phyloP scores from a whole-genome alignment of 2,888 invertebrate species.

The Podotricha telesiphe region DNA sequence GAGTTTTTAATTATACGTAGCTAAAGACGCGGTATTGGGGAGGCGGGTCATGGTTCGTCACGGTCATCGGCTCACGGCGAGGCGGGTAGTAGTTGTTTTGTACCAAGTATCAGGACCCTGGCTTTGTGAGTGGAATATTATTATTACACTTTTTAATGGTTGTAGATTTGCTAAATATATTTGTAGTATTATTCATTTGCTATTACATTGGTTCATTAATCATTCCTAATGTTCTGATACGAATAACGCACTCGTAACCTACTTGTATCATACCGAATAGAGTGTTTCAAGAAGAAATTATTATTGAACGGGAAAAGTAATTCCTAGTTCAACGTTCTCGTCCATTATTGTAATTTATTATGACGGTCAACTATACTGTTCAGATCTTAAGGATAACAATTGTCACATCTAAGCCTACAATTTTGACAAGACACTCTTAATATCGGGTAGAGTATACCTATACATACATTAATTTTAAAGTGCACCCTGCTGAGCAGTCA shows the following conservation, averaged over 20 bases:
- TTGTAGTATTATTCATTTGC: conserved; percentile 59
- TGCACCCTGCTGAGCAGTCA: conserved; percentile 70
- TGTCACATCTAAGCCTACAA: background rate
- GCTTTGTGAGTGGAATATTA: conserved; percentile 29
- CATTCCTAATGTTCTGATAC: conserved; percentile 60
- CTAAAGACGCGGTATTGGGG: conserved; percentile 75
- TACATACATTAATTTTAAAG: conserved; percentile 2
- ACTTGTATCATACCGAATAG: conserved; percentile 52
- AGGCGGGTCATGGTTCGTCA: conserved; percentile 72
- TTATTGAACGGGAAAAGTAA: conserved; percentile 52
- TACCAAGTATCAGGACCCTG: conserved; percentile 47
- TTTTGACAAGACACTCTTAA: background rate
- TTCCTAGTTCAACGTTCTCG: conserved; percentile 44
- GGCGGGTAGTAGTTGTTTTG: conserved; percentile 48
- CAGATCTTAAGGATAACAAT: background rate
- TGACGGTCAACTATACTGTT: background rate
- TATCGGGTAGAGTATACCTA: background rate
- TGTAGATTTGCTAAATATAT: conserved; percentile 46
- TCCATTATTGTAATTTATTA: conserved; percentile 5
- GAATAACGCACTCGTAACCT: conserved; percentile 62
- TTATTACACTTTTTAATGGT: background rate
- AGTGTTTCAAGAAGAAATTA: conserved; percentile 57
- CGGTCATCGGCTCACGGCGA: conserved; percentile 57
- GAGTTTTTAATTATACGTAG: conserved; percentile 81
- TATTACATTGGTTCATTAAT: conserved; percentile 63